These are phyloP conservation scores for Lutjanus erythropterus DNA, from an alignment of 2,113 vertebrate genomes.

Conservation along the genomic window DNA sequence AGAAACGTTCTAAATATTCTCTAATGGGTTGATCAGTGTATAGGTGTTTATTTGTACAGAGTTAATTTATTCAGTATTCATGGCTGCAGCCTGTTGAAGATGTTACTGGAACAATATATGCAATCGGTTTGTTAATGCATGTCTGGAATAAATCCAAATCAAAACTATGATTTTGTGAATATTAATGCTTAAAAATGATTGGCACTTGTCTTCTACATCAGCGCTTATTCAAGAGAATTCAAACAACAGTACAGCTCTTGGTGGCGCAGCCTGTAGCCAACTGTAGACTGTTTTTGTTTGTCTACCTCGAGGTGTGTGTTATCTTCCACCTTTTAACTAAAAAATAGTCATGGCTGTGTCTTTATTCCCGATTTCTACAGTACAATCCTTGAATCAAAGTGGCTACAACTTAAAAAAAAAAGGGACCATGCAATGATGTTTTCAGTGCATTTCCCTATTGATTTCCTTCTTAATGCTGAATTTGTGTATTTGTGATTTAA, in stretches of 20 bases:
- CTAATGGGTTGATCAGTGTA: constrained; percentile 38
- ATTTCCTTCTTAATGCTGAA: neutral
- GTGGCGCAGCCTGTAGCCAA: constrained; percentile 10
- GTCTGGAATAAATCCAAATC: constrained; percentile 38
- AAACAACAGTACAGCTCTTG: neutral
- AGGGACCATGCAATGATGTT: constrained; percentile 44
- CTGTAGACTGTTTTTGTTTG: constrained; percentile 25
- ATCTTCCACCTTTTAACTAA: constrained; percentile 11
- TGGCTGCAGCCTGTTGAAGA: constrained; percentile 39
- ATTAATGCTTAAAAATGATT: constrained; percentile 21
- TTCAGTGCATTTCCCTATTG: neutral
- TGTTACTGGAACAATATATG: constrained; percentile 54
- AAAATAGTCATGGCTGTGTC: constrained; percentile 18
- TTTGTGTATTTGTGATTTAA: constrained; percentile 17
- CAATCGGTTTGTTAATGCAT: constrained; percentile 64
- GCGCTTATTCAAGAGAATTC: neutral
- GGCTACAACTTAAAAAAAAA: constrained; percentile 24
- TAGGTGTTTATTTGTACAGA: constrained; percentile 75
- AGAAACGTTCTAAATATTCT: constrained; percentile 41
- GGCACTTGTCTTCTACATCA: neutral
- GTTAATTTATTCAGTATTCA: constrained; percentile 77
- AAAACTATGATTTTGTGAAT: constrained; percentile 9
- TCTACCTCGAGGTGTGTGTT: constrained; percentile 48
- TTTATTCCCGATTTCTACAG: neutral
- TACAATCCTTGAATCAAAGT: constrained; percentile 4